Conservation (phyloP, 2,113 vertebrate genomes). For the Micromys minutus region DNA sequence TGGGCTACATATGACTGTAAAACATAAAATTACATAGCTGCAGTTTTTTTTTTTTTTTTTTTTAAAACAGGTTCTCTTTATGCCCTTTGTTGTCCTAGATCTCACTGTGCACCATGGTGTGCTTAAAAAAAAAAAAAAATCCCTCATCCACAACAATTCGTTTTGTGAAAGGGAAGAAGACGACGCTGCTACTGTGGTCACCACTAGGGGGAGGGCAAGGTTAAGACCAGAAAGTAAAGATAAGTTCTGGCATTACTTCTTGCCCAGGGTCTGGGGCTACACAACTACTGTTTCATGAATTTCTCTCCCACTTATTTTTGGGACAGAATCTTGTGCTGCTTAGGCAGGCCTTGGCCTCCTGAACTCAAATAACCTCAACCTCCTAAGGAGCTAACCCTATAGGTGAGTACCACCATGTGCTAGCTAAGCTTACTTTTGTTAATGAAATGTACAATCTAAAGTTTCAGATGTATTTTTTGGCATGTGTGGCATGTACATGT, state of each 20-base stretch:
- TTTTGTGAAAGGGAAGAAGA: neutral
- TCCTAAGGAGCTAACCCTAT: neutral
- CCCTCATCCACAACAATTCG: constrained; percentile 11
- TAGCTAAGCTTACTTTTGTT: neutral
- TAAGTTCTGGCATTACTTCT: neutral
- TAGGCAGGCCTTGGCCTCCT: neutral
- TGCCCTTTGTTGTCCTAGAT: neutral
- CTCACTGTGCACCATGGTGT: neutral
- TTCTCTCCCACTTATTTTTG: neutral
- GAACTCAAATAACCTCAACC: neutral
- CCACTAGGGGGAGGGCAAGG: constrained; percentile 51
- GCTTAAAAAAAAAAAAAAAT: neutral
- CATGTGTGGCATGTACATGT: neutral
- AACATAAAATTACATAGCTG: neutral
- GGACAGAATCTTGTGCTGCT: neutral
- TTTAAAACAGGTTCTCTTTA: neutral
- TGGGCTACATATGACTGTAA: neutral
- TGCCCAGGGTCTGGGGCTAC: neutral
- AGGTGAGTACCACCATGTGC: neutral
- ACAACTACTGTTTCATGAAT: neutral
- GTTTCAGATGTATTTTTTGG: neutral
- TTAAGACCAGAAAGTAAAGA: neutral
- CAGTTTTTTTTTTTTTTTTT: too few relatives aligned
- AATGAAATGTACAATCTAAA: neutral
- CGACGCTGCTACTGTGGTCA: neutral